A percentile compares a stretch with the other conserved stretches of the same genome.
phyloP scores from a whole-genome alignment of 2,797 vertebrate species.

The Muscicapa comitata region DNA sequence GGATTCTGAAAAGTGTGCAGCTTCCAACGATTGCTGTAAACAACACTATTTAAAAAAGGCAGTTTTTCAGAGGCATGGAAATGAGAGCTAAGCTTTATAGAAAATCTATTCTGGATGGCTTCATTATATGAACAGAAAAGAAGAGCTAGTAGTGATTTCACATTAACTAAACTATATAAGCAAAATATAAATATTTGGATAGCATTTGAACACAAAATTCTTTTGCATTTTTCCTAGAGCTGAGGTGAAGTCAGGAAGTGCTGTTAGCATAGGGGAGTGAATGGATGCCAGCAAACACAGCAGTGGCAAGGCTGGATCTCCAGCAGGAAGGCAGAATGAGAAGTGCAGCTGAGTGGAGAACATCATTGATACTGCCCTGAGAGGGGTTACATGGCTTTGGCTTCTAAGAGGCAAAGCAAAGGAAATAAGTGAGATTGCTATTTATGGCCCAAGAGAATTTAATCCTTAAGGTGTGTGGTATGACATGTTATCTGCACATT shows the following conservation, averaged over 20 bases:
- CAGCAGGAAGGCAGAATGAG: not conserved
- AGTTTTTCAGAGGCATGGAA: not conserved
- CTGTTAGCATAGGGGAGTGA: not conserved
- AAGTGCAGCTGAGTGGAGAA: not conserved
- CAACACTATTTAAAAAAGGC: not conserved
- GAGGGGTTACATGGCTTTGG: not conserved
- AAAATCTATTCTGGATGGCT: not conserved
- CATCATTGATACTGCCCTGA: not conserved
- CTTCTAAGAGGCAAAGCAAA: not conserved
- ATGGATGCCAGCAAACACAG: not conserved
- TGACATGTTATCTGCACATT: not conserved
- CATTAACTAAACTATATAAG: not conserved
- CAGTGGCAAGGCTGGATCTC: not conserved
- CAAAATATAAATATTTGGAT: constrained; percentile 6
- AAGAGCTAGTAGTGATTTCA: not conserved
- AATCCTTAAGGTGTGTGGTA: not conserved
- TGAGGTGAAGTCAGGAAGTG: not conserved
- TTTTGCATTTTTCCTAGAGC: not conserved
- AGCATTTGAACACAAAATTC: not conserved
- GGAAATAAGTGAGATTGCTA: not conserved
- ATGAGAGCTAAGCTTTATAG: not conserved
- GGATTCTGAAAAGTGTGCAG: not conserved
- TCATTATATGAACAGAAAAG: not conserved
- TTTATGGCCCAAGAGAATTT: not conserved
- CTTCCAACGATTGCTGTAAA: not conserved